Evolutionary conservation across 2,888 invertebrate species (phyloP).

Genomic region (Drosophila prolongata): DNA sequence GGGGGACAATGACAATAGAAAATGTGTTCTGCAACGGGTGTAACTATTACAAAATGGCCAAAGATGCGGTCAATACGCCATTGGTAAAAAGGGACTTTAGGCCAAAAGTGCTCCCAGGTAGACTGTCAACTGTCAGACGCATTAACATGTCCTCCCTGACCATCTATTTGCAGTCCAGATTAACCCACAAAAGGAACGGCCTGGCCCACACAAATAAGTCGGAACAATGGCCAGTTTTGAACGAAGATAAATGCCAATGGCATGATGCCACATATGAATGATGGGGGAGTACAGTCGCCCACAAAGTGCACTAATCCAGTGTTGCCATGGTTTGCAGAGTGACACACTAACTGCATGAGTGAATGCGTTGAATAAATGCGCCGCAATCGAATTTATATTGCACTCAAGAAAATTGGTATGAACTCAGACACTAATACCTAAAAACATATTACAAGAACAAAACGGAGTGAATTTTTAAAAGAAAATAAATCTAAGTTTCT

Average conservation of each 20-base stretch:
- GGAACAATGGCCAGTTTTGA: conserved; percentile 61
- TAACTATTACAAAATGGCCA: conserved; percentile 11
- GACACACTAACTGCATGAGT: conserved; percentile 72
- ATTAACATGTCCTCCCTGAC: conserved; percentile 15
- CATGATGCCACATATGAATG: conserved; percentile 32
- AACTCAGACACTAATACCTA: background rate
- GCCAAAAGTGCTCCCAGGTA: background rate
- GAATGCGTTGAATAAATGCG: conserved; percentile 58
- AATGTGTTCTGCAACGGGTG: background rate
- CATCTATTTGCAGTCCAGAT: background rate
- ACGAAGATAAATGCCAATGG: conserved; percentile 53
- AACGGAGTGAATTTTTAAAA: no score
- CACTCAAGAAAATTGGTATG: conserved; percentile 1
- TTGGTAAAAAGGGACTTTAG: background rate
- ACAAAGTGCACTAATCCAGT: conserved; percentile 30
- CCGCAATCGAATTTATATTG: background rate
- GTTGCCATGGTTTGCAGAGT: conserved; percentile 34
- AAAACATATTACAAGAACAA: background rate
- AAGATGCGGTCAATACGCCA: conserved; percentile 25
- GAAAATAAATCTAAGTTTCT: no score
- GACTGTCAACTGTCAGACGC: conserved; percentile 12
- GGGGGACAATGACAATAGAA: conserved; percentile 12
- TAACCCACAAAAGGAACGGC: conserved; percentile 17
- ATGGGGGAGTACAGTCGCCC: conserved; percentile 36
- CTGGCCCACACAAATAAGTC: conserved; percentile 66